A percentile compares a stretch with the other conserved stretches of the same genome.
These are phyloP conservation scores for Glaucopsyche alexis DNA, from an alignment of 2,888 invertebrate genomes.

Conservation along the genomic window DNA sequence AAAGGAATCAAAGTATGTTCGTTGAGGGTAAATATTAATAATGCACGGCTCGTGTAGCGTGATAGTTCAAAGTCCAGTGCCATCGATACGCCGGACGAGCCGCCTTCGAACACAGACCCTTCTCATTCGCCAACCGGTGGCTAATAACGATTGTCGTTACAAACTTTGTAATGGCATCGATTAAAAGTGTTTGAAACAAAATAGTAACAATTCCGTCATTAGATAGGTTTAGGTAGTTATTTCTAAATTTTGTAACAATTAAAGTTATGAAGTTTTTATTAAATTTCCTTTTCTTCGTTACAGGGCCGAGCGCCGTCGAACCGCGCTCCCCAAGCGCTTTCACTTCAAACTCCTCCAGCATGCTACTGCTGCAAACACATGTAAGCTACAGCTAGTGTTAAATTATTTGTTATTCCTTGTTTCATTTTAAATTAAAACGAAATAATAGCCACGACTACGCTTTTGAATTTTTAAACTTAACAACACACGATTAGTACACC, in stretches of 20 bases:
- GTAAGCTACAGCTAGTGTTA: constrained; percentile 73
- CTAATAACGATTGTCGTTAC: constrained; percentile 29
- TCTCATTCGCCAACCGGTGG: constrained; percentile 34
- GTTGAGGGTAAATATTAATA: constrained; percentile 79
- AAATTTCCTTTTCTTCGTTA: constrained; percentile 49
- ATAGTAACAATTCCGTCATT: background rate
- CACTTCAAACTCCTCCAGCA: constrained; percentile 86
- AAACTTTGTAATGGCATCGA: constrained; percentile 24
- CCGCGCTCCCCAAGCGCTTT: constrained; percentile 80
- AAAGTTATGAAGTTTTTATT: constrained; percentile 35
- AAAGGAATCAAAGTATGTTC: constrained; percentile 78
- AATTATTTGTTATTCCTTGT: background rate
- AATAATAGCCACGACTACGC: background rate
- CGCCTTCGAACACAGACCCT: constrained; percentile 52
- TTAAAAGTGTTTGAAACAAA: background rate
- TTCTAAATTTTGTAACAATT: background rate
- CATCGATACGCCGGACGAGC: constrained; percentile 57
- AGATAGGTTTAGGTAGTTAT: background rate
- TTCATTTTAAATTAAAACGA: background rate
- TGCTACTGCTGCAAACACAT: constrained; percentile 96
- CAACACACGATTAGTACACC: constrained; percentile 50
- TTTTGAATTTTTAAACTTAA: constrained; percentile 30
- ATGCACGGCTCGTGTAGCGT: constrained; percentile 81
- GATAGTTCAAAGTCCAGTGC: constrained; percentile 77
- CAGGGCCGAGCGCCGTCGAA: constrained; percentile 79